These are phyloP conservation scores for Nemoura dubitans DNA, from an alignment of 2,888 invertebrate genomes.

Conservation along the genomic window DNA sequence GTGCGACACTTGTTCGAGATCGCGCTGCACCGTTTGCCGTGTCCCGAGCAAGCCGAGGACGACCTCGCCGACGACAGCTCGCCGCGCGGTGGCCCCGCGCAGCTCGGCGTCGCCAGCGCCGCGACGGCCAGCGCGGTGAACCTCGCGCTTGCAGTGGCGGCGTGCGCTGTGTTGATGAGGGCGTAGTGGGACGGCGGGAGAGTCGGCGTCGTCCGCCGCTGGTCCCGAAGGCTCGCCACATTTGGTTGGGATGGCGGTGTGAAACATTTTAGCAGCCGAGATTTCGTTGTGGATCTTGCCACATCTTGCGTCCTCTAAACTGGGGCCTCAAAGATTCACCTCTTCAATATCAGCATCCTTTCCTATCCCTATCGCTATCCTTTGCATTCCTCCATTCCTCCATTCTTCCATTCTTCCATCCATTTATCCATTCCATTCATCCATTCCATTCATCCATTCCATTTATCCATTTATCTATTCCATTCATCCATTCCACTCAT, in stretches of 20 bases:
- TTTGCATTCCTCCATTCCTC: too few relatives aligned
- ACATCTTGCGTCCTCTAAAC: too few relatives aligned
- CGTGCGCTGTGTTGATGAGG: not conserved
- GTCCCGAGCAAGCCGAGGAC: slow-evolving; percentile 60
- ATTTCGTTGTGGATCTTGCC: too few relatives aligned
- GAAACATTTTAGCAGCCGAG: too few relatives aligned
- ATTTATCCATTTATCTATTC: too few relatives aligned
- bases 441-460: too few relatives aligned
- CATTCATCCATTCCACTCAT: too few relatives aligned
- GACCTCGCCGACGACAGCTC: not conserved
- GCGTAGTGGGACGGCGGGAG: slow-evolving; percentile 33
- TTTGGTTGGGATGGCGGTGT: not conserved
- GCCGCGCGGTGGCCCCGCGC: not conserved
- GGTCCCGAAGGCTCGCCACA: not conserved
- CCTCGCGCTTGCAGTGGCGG: not conserved
- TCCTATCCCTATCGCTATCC: too few relatives aligned
- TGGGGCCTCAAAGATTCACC: too few relatives aligned
- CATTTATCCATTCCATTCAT: too few relatives aligned
- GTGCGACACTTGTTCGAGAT: slow-evolving; percentile 64
- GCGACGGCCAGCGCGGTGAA: not conserved
- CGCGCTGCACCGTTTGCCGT: slow-evolving; percentile 67
- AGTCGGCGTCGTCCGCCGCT: not conserved
- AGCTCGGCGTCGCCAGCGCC: not conserved
- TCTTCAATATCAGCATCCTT: too few relatives aligned
- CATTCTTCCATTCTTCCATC: too few relatives aligned